Percentiles rank a stretch among this genome's conserved stretches.
These are phyloP conservation scores for Manis crassicaudata DNA, from an alignment of 2,797 vertebrate genomes.

Conservation along the genomic window DNA sequence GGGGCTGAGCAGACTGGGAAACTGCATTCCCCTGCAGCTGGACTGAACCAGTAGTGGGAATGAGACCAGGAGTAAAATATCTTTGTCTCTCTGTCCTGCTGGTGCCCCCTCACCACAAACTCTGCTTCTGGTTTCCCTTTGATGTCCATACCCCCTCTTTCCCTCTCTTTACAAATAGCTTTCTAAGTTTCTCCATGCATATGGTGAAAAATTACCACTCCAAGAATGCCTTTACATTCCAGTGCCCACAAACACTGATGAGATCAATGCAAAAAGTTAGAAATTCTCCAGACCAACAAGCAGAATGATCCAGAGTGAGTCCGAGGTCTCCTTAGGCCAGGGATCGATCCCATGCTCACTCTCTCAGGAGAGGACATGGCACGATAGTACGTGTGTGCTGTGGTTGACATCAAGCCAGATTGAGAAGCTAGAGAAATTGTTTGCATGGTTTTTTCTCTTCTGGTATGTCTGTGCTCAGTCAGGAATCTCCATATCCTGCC, in stretches of 20 bases:
- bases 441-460: not conserved
- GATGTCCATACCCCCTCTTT: not conserved
- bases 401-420: not conserved
- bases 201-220: not conserved
- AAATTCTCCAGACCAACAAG: not conserved
- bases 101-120: not conserved
- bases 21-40: not conserved
- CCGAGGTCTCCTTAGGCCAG: not conserved
- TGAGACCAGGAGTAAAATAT: not conserved
- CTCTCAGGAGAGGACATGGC: not conserved
- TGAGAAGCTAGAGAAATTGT: not conserved
- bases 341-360: not conserved
- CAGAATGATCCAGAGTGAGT: not conserved
- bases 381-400: not conserved
- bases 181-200: not conserved
- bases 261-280: not conserved
- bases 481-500: not conserved
- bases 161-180: not conserved
- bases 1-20: not conserved
- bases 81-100: not conserved
- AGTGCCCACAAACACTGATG: not conserved
- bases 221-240: not conserved
- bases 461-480: not conserved
- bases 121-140: not conserved
- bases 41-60: not conserved